phyloP scores from a whole-genome alignment of 1,140 invertebrate species.

The Elymnias hypermnestra region DNA sequence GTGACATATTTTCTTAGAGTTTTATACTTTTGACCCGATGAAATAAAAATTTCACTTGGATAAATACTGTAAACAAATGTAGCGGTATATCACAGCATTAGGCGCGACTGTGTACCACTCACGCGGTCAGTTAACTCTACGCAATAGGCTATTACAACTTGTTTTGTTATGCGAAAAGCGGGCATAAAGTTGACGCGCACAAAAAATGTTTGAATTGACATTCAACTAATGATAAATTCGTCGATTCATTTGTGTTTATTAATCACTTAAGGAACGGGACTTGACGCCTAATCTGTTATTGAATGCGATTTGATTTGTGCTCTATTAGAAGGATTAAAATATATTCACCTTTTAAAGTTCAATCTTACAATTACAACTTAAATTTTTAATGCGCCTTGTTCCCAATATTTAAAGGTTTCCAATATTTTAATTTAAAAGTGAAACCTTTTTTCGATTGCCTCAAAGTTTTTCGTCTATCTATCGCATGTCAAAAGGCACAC shows the following conservation, averaged over 20 bases:
- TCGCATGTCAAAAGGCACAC: no score
- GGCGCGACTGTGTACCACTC: not conserved
- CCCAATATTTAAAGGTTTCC: no score
- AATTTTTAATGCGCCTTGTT: no score
- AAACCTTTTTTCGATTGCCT: no score
- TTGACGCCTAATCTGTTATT: not conserved
- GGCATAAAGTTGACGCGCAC: not conserved
- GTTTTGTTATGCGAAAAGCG: conserved; percentile 1
- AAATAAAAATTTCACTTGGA: no score
- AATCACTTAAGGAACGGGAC: not conserved
- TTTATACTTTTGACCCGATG: no score
- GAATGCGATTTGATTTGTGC: not conserved
- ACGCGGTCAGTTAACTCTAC: not conserved
- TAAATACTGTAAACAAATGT: no score
- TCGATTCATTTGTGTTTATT: not conserved
- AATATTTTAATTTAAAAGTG: no score
- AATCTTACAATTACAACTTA: no score
- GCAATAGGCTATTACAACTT: conserved; percentile 1
- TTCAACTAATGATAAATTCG: not conserved
- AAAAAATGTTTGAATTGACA: not conserved
- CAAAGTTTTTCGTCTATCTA: no score
- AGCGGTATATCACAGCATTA: not conserved
- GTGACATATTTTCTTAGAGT: no score
- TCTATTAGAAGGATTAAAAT: not conserved
- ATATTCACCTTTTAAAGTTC: no score